Evolutionary conservation across 2,888 invertebrate species (phyloP), one percentile per base, ranked within the genome.

Genomic region (Cactoblastis cactorum): DNA sequence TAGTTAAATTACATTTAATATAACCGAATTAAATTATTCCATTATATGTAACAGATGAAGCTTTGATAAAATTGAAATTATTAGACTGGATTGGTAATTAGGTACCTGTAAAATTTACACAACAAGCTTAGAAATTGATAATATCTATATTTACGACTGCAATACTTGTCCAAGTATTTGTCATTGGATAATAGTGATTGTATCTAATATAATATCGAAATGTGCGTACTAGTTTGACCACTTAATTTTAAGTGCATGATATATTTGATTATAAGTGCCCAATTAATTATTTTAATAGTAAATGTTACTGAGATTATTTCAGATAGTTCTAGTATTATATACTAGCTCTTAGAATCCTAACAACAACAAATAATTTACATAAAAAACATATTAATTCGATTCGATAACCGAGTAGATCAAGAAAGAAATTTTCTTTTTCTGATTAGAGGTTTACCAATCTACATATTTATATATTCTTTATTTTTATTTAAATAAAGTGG

Each of bases 121-220:
- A 43, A 43, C 15, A 14, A 24, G 15, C 24, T 24, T 24, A 43
- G 24, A 43, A 43, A 43, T 24, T 24, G 41, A 43, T 43, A 24
- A 14, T 24, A 43, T 43, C 24, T 24, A 14, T 43, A 43, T 43
- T 43, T 43, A 24, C 15, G 24, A 43, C 24, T 43, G 24, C 4
- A 43, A 24, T 43, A 28, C 14, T 24, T 28, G 24, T 43, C 14
- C 15, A 14, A 24, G 41, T 43, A 43, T 43, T 43, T 43, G 28
- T 39, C 19, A 19, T 43, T 43, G 14, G 24, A 43, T 24, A 19
- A 43, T 22, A 43, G 24, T 43, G 41, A 43, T 24, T 43, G 24
- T 41, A 41, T 41, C n/a, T 3, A 22, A 3, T 22, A 5, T 4
- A 3, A 22, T 4, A 22, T 5, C 5, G 3, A 18, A 39, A 22